phyloP scores from a whole-genome alignment of 2,797 vertebrate genomes.

The Phalanger gymnotis region DNA sequence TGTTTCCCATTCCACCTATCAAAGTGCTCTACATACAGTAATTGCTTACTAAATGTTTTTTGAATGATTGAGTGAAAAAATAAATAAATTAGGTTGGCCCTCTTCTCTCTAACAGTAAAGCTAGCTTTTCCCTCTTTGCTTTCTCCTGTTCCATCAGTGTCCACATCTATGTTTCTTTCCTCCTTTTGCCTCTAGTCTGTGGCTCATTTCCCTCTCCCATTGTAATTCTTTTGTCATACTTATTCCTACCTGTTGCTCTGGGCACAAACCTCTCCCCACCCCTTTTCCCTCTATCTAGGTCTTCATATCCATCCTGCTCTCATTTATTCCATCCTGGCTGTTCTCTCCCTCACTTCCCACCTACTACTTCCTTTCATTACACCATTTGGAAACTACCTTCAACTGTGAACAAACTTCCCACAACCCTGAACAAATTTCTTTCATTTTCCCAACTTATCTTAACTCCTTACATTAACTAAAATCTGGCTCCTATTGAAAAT shows the following conservation, averaged over 20 bases:
- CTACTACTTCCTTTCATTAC: neutral
- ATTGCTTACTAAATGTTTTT: neutral
- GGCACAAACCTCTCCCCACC: neutral
- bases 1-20: neutral
- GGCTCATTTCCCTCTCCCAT: neutral
- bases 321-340: neutral
- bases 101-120: neutral
- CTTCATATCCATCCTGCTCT: neutral
- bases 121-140: neutral
- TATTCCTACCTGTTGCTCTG: neutral
- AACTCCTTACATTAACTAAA: neutral
- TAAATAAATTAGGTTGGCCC: neutral
- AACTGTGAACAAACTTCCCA: neutral
- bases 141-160: neutral
- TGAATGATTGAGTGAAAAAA: neutral
- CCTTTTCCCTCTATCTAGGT: neutral
- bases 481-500: neutral
- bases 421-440: neutral
- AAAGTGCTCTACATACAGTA: neutral
- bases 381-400: neutral
- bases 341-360: neutral
- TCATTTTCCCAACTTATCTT: neutral
- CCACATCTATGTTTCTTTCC: neutral
- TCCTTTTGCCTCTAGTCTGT: neutral
- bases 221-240: neutral